Conservation (phyloP, 2,888 invertebrate species). For the Phorcus lineatus region DNA sequence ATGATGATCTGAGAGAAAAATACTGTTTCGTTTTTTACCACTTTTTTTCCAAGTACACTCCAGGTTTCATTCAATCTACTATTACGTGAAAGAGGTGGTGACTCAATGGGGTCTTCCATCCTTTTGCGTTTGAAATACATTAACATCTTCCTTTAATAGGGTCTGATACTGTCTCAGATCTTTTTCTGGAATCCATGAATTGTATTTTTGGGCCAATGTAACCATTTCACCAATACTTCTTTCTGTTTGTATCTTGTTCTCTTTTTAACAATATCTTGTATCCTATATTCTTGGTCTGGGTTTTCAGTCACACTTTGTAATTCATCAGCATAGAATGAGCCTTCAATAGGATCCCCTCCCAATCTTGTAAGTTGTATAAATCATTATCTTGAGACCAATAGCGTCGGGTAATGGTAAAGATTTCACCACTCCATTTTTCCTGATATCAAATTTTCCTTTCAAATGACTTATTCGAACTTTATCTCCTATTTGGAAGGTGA, state of each 20-base stretch:
- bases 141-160: too few species aligned
- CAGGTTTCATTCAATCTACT: too few species aligned
- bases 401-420: slow-evolving; percentile 32
- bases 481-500: not conserved
- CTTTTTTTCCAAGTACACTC: not conserved
- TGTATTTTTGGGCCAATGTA: slow-evolving; percentile 44
- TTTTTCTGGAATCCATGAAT: slow-evolving; percentile 34
- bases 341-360: slow-evolving; percentile 33
- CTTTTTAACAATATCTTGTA: slow-evolving; percentile 36
- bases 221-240: slow-evolving; percentile 41
- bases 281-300: slow-evolving; percentile 29
- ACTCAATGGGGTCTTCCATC: not conserved
- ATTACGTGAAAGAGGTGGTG: slow-evolving; percentile 6
- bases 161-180: slow-evolving; percentile 30
- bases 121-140: too few species aligned
- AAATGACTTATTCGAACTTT: not conserved
- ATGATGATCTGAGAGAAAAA: not conserved
- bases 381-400: slow-evolving; percentile 31
- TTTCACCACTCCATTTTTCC: slow-evolving; percentile 40
- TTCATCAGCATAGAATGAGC: slow-evolving; percentile 38
- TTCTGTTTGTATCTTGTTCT: slow-evolving; percentile 24
- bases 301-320: slow-evolving; percentile 35
- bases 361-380: slow-evolving; percentile 32
- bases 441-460: slow-evolving; percentile 37
- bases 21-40: not conserved